Base-by-base conservation (phyloP, 1,140 invertebrate genomes). In the Pseudomyrmex dendroicus region DNA sequence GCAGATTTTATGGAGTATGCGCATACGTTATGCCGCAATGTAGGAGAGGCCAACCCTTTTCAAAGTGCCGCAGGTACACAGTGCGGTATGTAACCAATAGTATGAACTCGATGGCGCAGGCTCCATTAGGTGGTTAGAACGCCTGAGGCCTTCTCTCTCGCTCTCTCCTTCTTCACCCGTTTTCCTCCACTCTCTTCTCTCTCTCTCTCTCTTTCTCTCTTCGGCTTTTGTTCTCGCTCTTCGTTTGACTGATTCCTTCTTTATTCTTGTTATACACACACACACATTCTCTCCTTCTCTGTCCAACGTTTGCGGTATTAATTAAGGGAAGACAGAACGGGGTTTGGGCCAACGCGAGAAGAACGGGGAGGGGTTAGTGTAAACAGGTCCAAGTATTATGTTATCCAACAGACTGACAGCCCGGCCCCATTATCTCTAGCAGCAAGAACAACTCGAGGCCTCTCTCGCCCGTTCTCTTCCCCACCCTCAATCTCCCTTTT, bases 321-420 rank as follows among this genome's bases (percentile, higher is more conserved):
- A 89, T 89, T 89, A 89, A 88, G 84, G 82, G 73, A 89, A 88
- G 77, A 87, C 73, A 77, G 83, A 80, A 78, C 77, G 64, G 56
- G 62, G 73, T 78, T 78, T 54, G 85, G 35, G 82, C 48, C 57
- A 72, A 72, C 20, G 78, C 56, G 74, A 35, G 46, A 86, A 86
- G 50, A 77, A 77, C 73, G 62, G 48, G 46, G 54, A 82, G 48
- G 82, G 76, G 83, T 57, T 90, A 90, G 76, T 89, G 88, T 88
- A 91, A 91, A 90, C 87, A 91, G 85, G 86, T 88, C 84, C 77
- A 91, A 91, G 90, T 90, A 91, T 91, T 89, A 90, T 89, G 88
- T 90, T 91, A 91, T 90, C 84, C 73, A 54, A 78, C 82, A 86
- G 77, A 88, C 90, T 91, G 90, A 90, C 90, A 91, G 89, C 86